Conservation (phyloP, 2,888 invertebrate genomes). For the Plagodis dolabraria region DNA sequence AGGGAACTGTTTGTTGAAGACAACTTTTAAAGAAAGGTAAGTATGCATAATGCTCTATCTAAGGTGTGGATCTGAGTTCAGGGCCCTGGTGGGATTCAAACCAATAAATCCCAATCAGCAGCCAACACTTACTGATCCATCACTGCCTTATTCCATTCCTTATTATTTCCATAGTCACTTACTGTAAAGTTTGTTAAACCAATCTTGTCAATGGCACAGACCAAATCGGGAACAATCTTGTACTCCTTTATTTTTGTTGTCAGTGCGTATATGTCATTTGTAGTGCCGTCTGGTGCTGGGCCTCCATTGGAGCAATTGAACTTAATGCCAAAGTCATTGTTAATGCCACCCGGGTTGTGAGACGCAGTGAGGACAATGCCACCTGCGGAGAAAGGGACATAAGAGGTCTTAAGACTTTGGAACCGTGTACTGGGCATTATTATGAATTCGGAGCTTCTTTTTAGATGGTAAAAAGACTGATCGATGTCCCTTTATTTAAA, state of each 20-base stretch:
- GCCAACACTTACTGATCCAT: too few relatives aligned
- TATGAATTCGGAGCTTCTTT: slow-evolving; percentile 49
- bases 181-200: slow-evolving; percentile 88
- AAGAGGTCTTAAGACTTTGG: too few relatives aligned
- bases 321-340: slow-evolving; percentile 99
- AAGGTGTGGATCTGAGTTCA: too few relatives aligned
- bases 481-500: slow-evolving; percentile 44
- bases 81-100: too few relatives aligned
- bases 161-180: slow-evolving; percentile 33
- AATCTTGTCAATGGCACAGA: slow-evolving; percentile 90
- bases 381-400: slow-evolving; percentile 77
- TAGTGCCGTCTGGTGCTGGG: slow-evolving; percentile 96
- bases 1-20: too few relatives aligned
- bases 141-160: too few relatives aligned
- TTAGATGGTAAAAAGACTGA: slow-evolving; percentile 37
- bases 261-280: slow-evolving; percentile 93
- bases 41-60: too few relatives aligned
- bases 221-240: slow-evolving; percentile 90
- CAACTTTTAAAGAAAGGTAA: too few relatives aligned
- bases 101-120: too few relatives aligned
- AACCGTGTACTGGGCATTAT: slow-evolving; percentile 78
- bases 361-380: slow-evolving; percentile 99
- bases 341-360: slow-evolving; percentile 99
- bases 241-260: slow-evolving; percentile 92
- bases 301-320: slow-evolving; percentile 99